Evolutionary conservation across 2,888 invertebrate species (phyloP).

Genomic region (Pammene fasciana): DNA sequence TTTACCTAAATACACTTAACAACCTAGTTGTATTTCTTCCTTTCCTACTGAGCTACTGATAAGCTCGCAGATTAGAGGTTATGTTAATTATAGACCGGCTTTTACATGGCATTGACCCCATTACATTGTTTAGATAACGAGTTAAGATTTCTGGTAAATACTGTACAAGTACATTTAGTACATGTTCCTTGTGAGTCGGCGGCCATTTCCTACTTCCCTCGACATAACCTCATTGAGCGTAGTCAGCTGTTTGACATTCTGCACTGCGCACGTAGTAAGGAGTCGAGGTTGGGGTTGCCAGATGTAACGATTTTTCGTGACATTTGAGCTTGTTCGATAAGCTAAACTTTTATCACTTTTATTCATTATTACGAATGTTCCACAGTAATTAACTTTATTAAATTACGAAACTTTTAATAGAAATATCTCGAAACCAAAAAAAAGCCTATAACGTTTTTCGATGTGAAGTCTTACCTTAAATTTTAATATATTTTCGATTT

Average conservation of each 20-base stretch:
- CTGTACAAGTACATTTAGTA: neutral
- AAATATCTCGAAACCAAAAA: no score
- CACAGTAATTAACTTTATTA: no score
- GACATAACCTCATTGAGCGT: conserved; percentile 53
- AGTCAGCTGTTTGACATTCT: conserved; percentile 76
- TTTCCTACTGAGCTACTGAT: neutral
- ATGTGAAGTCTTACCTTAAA: no score
- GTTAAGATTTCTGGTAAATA: conserved; percentile 1
- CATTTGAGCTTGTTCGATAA: neutral
- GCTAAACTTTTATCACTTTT: no score
- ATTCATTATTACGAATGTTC: no score
- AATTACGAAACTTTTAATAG: no score
- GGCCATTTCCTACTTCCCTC: conserved; percentile 29
- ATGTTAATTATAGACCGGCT: conserved; percentile 1
- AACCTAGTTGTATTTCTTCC: neutral
- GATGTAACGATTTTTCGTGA: neutral
- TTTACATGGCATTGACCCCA: conserved; percentile 3
- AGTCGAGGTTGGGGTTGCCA: conserved; percentile 13
- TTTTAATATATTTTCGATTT: no score
- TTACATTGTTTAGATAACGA: conserved; percentile 17
- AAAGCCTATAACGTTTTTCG: no score
- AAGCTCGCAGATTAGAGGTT: conserved; percentile 6
- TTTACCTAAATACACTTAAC: no score
- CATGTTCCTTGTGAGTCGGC: conserved; percentile 9
- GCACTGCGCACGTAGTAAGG: conserved; percentile 41